These are phyloP conservation scores for Ispidina picta DNA, from an alignment of 2,797 vertebrate species.

Conservation along the genomic window DNA sequence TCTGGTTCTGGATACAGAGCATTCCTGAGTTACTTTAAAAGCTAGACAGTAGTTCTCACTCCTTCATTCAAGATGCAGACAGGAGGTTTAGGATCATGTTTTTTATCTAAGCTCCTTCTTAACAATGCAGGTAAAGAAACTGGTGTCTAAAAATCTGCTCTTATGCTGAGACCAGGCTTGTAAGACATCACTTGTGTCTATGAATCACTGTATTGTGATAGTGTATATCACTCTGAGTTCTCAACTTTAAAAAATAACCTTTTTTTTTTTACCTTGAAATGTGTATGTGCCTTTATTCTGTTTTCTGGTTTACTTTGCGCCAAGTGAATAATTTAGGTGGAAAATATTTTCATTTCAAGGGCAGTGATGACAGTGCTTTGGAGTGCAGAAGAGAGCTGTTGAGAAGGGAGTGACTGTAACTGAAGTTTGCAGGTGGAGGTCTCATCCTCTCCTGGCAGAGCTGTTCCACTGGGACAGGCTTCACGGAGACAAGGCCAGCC, in stretches of 20 bases:
- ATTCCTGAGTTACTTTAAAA: neutral
- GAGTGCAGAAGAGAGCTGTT: neutral
- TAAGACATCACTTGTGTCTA: neutral
- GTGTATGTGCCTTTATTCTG: neutral
- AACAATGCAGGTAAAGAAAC: neutral
- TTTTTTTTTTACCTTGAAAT: neutral
- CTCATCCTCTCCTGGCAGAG: neutral
- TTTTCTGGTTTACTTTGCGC: neutral
- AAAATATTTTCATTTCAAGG: neutral
- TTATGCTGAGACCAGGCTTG: neutral
- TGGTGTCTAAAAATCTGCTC: neutral
- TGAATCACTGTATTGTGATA: neutral
- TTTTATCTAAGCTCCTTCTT: neutral
- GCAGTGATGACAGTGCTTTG: neutral
- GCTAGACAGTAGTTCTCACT: neutral
- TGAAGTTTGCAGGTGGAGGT: neutral
- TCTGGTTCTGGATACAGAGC: neutral
- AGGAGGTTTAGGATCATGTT: neutral
- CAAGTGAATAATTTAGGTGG: neutral
- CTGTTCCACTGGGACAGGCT: neutral
- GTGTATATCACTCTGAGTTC: neutral
- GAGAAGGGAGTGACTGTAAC: neutral
- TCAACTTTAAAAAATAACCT: neutral
- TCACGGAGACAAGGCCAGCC: neutral
- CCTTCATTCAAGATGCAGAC: neutral